Percentiles rank a stretch among this genome's conserved stretches.
Conservation (phyloP, 2,797 vertebrate species). For the Xiphophorus birchmanni region DNA sequence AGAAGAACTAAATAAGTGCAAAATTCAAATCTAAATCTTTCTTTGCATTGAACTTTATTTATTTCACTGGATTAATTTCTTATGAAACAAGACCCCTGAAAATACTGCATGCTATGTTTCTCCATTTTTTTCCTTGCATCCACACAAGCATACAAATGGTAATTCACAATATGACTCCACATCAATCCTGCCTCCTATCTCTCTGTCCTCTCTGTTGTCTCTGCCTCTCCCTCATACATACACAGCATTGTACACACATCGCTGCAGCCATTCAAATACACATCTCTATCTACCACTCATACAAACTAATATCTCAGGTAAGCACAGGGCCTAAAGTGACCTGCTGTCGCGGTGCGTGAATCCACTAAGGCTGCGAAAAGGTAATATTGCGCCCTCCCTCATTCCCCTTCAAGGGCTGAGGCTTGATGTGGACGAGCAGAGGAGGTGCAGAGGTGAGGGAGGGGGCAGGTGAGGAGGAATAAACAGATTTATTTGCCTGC, state of each 20-base stretch:
- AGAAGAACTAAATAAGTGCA: slow-evolving; percentile 46
- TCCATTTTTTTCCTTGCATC: slow-evolving; percentile 11
- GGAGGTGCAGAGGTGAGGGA: slow-evolving; percentile 57
- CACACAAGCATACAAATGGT: slow-evolving; percentile 20
- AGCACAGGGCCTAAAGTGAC: slow-evolving; percentile 79
- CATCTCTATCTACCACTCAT: slow-evolving; percentile 73
- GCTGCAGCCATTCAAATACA: slow-evolving; percentile 73
- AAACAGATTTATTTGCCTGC: slow-evolving; percentile 89
- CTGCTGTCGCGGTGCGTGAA: slow-evolving; percentile 70
- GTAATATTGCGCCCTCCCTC: slow-evolving; percentile 74
- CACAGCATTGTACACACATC: slow-evolving; percentile 47
- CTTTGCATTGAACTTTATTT: slow-evolving; percentile 30
- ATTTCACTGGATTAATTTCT: slow-evolving; percentile 19
- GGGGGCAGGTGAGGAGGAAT: slow-evolving; percentile 78
- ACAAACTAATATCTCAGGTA: slow-evolving; percentile 81
- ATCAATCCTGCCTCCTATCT: slow-evolving; percentile 42
- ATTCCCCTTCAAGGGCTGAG: slow-evolving; percentile 60
- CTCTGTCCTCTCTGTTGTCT: slow-evolving; percentile 53
- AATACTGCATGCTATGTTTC: slow-evolving; percentile 8
- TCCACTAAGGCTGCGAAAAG: slow-evolving; percentile 76
- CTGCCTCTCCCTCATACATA: slow-evolving; percentile 61
- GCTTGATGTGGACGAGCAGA: slow-evolving; percentile 64
- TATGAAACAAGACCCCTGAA: slow-evolving; percentile 20
- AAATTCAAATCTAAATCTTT: slow-evolving; percentile 45
- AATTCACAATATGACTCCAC: slow-evolving; percentile 52